Evolutionary conservation across 2,113 vertebrate genomes (phyloP).

Genomic region (Platysteira castanea): DNA sequence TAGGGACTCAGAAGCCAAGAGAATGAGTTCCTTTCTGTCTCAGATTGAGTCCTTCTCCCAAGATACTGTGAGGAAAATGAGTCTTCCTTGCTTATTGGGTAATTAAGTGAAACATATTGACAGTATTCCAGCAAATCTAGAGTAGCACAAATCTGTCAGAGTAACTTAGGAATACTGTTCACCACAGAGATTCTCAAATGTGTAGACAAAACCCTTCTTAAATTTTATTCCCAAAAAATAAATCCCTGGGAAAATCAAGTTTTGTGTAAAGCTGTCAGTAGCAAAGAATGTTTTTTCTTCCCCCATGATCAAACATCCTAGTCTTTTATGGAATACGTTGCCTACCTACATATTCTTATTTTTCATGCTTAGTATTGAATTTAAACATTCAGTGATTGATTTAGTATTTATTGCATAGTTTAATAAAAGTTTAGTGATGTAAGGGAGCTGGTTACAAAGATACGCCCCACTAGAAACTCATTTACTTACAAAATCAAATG

Average conservation of each 20-base stretch:
- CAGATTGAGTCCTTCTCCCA: not conserved
- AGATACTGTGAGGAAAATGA: not conserved
- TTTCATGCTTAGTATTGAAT: slow-evolving; percentile 5
- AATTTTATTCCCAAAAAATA: not conserved
- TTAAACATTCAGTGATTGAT: slow-evolving; percentile 56
- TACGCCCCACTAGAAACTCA: slow-evolving; percentile 62
- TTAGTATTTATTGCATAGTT: slow-evolving; percentile 67
- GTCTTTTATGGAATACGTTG: not conserved
- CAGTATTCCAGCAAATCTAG: not conserved
- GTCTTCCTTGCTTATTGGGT: not conserved
- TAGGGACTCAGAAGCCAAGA: not conserved
- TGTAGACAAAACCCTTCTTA: not conserved
- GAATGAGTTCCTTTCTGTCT: not conserved
- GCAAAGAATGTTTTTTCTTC: not conserved
- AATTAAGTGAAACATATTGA: not conserved
- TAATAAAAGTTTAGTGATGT: slow-evolving; percentile 64
- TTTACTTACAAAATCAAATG: slow-evolving; percentile 72
- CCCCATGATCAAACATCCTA: not conserved
- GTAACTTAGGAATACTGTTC: not conserved
- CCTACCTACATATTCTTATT: not conserved
- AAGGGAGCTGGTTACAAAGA: slow-evolving; percentile 64
- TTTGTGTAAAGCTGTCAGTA: not conserved
- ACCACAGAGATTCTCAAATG: not conserved
- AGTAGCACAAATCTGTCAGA: not conserved
- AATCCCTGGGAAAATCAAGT: not conserved